Base-by-base conservation (phyloP, 2,797 vertebrate species). In the Meda fulgida region DNA sequence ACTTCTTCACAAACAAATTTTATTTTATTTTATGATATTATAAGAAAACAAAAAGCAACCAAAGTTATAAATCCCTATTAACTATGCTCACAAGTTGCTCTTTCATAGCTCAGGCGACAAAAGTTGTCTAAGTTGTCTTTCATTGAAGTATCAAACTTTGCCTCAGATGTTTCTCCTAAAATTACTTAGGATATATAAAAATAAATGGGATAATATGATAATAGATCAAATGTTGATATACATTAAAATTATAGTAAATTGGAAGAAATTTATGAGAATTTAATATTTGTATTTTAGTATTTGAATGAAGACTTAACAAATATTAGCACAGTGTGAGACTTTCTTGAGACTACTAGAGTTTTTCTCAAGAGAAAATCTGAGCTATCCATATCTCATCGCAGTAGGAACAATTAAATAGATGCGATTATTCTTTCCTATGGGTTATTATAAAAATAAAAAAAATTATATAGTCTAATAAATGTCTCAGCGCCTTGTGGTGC, bases 21-120 rank as follows among this genome's bases (percentile, higher is more conserved):
- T n/a, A 71, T 13, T 36, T 29, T 26, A 3, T 34, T 23, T 19
- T 55, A 55, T 10, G 53, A 58, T 58, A 46, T 18, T 34, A 87
- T 80, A 60, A 86, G 58, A 70, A 79, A 86, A 46, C 48, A 21
- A 79, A 63, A 83, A 55, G 63, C 31, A 71, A 55, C 7, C 7
- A 46, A 19, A 79, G 31, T 63, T 51, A 43, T 26, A 78, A 81
- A 70, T 43, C 10, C 26, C 53, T 66, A 23, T 80, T 75, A 48
- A 18, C 14, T 18, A 3, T 65, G 60, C 26, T 29, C 14, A 65
- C 14, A 63, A 7, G 26, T 63, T 29, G n/a, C 26, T 29, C 60
- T 63, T 63, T 63, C 13, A 16, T 63, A 16, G 51, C 11, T 55
- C 38, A 14, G 11, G 31, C n/a, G 5, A 43, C 73, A 36, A 55